These are phyloP conservation scores for Chrysina gloriosa DNA, from an alignment of 2,888 invertebrate species.

Conservation along the genomic window DNA sequence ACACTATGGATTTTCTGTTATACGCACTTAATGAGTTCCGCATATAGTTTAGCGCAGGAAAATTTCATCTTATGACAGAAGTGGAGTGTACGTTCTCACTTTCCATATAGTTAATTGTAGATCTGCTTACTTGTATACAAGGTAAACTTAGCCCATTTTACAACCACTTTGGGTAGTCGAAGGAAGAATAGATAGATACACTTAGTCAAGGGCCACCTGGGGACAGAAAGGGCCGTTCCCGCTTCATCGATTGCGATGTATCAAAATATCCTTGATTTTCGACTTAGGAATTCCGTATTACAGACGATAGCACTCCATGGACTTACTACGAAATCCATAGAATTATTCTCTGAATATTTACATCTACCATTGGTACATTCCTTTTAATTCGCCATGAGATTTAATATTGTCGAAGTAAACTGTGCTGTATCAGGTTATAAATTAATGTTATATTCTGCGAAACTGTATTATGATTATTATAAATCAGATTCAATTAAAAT, in stretches of 20 bases:
- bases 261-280: constrained; percentile 33
- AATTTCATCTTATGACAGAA: no score
- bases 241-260: constrained; percentile 24
- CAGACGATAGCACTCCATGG: constrained; percentile 12
- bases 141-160: constrained; percentile 29
- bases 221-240: constrained; percentile 27
- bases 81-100: no score
- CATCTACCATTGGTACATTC: neutral
- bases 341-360: constrained; percentile 22
- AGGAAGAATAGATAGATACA: constrained; percentile 28
- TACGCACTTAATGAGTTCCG: no score
- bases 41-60: no score
- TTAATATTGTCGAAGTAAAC: no score
- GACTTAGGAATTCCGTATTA: constrained; percentile 13
- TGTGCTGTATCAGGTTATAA: no score
- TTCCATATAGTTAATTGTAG: no score
- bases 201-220: constrained; percentile 35
- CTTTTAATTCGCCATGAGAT: neutral
- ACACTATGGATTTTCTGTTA: no score
- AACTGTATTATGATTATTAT: no score
- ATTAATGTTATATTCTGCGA: no score
- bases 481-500: no score
- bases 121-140: constrained; percentile 6
- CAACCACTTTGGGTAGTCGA: constrained; percentile 28
- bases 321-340: constrained; percentile 13